Conservation (phyloP, 2,888 invertebrate species). For the Pristionchus fissidentatus region DNA sequence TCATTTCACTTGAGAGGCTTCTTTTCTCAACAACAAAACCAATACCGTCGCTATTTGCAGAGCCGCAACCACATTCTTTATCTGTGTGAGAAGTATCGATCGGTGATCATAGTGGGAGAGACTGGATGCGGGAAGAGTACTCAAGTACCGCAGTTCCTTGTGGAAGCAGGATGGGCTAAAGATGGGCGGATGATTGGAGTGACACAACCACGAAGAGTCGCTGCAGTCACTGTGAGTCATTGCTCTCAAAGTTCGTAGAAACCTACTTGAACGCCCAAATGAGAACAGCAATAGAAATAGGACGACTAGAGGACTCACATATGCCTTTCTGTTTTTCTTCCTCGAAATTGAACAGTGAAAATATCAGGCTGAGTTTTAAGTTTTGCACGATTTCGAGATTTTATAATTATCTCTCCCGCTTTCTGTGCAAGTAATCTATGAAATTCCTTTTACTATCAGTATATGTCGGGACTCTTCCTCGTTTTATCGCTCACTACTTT, state of each 20-base stretch:
- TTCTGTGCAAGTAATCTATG: too few species aligned
- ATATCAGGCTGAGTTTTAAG: too few species aligned
- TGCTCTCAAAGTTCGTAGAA: too few species aligned
- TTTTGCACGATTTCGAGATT: too few species aligned
- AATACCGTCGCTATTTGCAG: conserved; percentile 62
- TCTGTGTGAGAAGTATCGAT: conserved; percentile 90
- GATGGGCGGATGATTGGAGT: conserved; percentile 87
- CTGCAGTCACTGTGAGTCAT: conserved; percentile 84
- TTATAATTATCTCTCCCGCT: too few species aligned
- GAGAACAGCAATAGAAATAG: background rate
- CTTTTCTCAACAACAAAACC: background rate
- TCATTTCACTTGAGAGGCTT: background rate
- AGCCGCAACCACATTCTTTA: conserved; percentile 90
- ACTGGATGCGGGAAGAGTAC: conserved; percentile 95
- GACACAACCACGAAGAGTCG: conserved; percentile 92
- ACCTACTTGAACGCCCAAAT: background rate
- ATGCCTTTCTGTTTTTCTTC: background rate
- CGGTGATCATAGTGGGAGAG: conserved; percentile 88
- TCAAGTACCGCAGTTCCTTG: conserved; percentile 85
- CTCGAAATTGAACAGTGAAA: too few species aligned
- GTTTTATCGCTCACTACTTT: too few species aligned
- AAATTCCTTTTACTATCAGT: too few species aligned
- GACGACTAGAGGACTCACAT: background rate
- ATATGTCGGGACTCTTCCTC: too few species aligned
- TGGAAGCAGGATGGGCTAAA: conserved; percentile 87